Percentiles rank a stretch among this genome's conserved stretches.
These are phyloP conservation scores for Metaphire vulgaris DNA, from an alignment of 1,140 invertebrate genomes.

Conservation along the genomic window DNA sequence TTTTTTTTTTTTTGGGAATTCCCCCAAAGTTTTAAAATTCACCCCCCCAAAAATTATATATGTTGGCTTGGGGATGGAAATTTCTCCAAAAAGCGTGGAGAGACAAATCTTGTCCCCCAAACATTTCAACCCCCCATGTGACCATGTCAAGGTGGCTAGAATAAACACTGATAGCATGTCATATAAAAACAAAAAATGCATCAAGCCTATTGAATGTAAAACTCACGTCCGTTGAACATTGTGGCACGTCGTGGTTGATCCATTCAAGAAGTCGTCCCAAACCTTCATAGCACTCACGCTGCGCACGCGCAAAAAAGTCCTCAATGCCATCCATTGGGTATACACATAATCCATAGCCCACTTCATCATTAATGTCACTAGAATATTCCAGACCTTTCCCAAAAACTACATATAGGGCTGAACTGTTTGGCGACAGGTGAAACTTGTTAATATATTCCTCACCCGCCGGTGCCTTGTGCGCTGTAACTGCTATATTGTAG, in stretches of 20 bases:
- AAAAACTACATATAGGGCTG: constrained; percentile 35
- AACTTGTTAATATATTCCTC: constrained; percentile 5
- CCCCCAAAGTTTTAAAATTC: no score
- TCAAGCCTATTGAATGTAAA: no score
- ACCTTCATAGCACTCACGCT: constrained; percentile 33
- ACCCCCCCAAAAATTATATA: no score
- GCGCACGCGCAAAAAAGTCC: constrained; percentile 32
- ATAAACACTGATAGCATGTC: no score
- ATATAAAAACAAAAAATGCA: no score
- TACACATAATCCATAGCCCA: constrained; percentile 36
- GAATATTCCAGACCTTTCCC: constrained; percentile 20
- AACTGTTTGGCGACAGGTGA: neutral
- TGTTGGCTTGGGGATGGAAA: no score
- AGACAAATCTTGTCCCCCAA: no score
- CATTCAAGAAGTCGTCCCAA: constrained; percentile 15
- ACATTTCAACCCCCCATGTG: no score
- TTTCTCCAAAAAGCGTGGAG: no score
- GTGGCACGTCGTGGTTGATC: constrained; percentile 13
- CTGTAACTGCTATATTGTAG: constrained; percentile 36
- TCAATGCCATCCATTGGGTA: constrained; percentile 34
- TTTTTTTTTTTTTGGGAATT: no score
- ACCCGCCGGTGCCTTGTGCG: constrained; percentile 28
- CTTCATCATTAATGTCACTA: constrained; percentile 11
- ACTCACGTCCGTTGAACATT: constrained; percentile 27
- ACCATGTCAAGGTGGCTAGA: no score